These are phyloP conservation scores for Parapristionchus giblindavisi DNA, from an alignment of 2,888 invertebrate genomes.

Conservation along the genomic window DNA sequence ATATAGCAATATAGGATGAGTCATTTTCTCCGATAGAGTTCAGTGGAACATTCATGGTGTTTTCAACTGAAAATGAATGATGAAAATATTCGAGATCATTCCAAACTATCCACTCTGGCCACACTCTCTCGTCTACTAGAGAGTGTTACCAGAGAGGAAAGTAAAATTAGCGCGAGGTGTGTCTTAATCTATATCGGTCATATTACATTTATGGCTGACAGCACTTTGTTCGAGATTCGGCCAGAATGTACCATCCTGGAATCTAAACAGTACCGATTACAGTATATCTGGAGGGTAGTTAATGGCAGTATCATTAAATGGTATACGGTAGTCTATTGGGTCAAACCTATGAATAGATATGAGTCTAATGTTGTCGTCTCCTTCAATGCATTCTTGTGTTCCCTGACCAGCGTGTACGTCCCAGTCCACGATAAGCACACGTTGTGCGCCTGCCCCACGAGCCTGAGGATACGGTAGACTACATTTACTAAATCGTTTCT, in stretches of 20 bases:
- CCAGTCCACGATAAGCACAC: constrained; percentile 95
- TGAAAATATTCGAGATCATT: no score
- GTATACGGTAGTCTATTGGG: not conserved
- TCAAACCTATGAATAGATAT: constrained; percentile 84
- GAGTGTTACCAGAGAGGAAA: no score
- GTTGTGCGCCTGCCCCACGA: constrained; percentile 75
- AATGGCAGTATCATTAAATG: not conserved
- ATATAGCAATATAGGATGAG: constrained; percentile 85
- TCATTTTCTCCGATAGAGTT: constrained; percentile 83
- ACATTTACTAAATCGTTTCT: not conserved
- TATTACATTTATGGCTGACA: constrained; percentile 37
- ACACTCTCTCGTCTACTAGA: no score
- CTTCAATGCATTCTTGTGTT: constrained; percentile 51
- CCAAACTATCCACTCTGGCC: no score
- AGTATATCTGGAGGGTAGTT: no score
- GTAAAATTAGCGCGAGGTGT: no score
- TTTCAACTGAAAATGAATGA: no score
- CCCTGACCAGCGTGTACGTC: constrained; percentile 71
- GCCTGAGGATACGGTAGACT: constrained; percentile 37
- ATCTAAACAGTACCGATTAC: no score
- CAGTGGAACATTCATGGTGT: constrained; percentile 85
- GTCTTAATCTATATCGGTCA: no score
- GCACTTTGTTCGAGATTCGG: constrained; percentile 72
- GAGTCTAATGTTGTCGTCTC: constrained; percentile 78
- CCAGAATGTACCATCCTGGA: constrained; percentile 88